Base-by-base conservation (phyloP, 2,888 invertebrate species). In the Sylvicola fuscatus region DNA sequence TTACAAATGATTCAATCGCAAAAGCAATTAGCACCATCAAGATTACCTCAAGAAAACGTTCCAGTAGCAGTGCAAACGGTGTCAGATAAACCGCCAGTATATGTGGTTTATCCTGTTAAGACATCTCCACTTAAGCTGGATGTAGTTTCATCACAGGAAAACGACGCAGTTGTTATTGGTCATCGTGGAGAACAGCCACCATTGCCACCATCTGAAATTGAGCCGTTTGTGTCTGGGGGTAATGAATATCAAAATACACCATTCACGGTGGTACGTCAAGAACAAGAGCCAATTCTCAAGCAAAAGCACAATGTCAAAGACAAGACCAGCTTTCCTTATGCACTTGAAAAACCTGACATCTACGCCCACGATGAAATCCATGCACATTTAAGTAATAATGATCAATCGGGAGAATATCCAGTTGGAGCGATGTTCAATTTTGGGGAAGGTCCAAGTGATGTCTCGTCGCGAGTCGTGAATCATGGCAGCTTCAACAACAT, bases 1-100 rank as follows among this genome's bases (percentile, higher is more conserved):
- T 49, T 75, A 26, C 76, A 76, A 54, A 75, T 76, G 76, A 62
- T 76, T 32, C 73, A 75, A 46, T 46, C 47, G 2, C 10, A 50
- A 58, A 39, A 48, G 55, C 56, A 33, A 49, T 53, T 27, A 46
- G 48, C 14, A 49, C 48, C 3, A 51, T 50, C 5, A 56, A 47
- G 6, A 47, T 49, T 1, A 48, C 50, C 1, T 49, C 47, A 0
- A 51, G 49, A 13, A 13, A n/a, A n/a, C 6, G 29, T 44, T 46
- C 13, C 41, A 39, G 2, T 39, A 41, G n/a, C 32, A 8, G 13
- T 36, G 11, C 36, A 36, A n/a, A 11, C 41, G 43, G 13, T 13
- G 21, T 32, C 36, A 8, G 36, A 61, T 31, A 57, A 59, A 37
- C 57, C 60, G 16, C 63, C 64, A 0, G 59, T 66, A 1, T 65